Percentiles rank a stretch among this genome's conserved stretches.
Conservation (phyloP, 1,140 invertebrate species). For the Lutraria rhynchaena region DNA sequence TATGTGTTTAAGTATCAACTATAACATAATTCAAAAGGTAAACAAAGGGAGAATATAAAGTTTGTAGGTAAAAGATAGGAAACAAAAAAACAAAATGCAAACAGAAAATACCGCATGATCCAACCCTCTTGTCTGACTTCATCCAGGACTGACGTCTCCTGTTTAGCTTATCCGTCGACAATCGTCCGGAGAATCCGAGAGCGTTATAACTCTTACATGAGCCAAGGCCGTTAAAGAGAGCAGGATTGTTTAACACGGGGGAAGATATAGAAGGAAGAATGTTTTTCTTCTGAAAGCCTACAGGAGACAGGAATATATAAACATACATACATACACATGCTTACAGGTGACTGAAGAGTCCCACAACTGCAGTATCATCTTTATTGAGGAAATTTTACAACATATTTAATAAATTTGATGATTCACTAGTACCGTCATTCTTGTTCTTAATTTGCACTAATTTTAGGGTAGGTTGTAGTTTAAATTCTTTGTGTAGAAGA, state of each 20-base stretch:
- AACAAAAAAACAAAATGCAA: background rate
- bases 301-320: background rate
- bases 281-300: slow-evolving; percentile 47
- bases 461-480: too few relatives aligned
- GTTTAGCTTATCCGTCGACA: slow-evolving; percentile 27
- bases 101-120: slow-evolving; percentile 45
- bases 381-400: too few relatives aligned
- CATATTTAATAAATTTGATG: too few relatives aligned
- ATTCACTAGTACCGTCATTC: too few relatives aligned
- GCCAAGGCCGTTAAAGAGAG: slow-evolving; percentile 49
- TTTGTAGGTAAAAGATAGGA: too few relatives aligned
- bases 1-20: too few relatives aligned
- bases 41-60: too few relatives aligned
- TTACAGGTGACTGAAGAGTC: too few relatives aligned
- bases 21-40: too few relatives aligned
- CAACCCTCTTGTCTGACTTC: slow-evolving; percentile 48
- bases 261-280: slow-evolving; percentile 51
- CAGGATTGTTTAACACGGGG: slow-evolving; percentile 48
- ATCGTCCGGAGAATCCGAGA: slow-evolving; percentile 17
- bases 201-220: slow-evolving; percentile 46
- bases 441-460: too few relatives aligned
- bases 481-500: too few relatives aligned
- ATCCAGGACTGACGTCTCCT: slow-evolving; percentile 50
- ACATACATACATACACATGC: slow-evolving; percentile 2
- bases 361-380: too few relatives aligned